Evolutionary conservation across 2,113 vertebrate species (phyloP).

Genomic region (Pachypanchax playfairii): DNA sequence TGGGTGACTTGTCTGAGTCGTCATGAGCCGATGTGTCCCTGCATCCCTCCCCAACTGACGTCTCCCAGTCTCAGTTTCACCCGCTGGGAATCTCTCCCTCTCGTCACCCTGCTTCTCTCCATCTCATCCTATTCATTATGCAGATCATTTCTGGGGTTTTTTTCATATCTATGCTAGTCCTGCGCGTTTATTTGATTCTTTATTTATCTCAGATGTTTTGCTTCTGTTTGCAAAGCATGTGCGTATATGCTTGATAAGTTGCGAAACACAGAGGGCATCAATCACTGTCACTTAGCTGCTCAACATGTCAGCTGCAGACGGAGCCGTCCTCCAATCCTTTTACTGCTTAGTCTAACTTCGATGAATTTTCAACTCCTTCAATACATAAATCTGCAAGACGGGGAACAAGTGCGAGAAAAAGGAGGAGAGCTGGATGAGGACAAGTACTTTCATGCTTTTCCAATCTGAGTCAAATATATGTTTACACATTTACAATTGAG

Average conservation of each 20-base stretch:
- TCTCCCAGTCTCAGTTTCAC: slow-evolving; percentile 51
- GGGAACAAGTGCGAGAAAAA: slow-evolving; percentile 2
- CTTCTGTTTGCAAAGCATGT: slow-evolving; percentile 43
- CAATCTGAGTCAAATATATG: slow-evolving; percentile 70
- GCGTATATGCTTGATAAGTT: slow-evolving; percentile 64
- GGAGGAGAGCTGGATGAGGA: slow-evolving; percentile 21
- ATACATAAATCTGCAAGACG: slow-evolving; percentile 71
- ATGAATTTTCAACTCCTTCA: slow-evolving; percentile 71
- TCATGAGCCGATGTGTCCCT: slow-evolving; percentile 58
- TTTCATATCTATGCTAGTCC: slow-evolving; percentile 38
- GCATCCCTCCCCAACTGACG: slow-evolving; percentile 38
- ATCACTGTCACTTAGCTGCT: slow-evolving; percentile 83
- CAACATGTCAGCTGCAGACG: slow-evolving; percentile 63
- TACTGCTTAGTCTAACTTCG: slow-evolving; percentile 49
- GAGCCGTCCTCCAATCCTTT: slow-evolving; percentile 38
- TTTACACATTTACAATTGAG: slow-evolving; percentile 76
- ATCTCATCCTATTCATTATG: slow-evolving; percentile 71
- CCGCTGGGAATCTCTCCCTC: slow-evolving; percentile 61
- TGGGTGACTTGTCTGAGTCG: slow-evolving; percentile 70
- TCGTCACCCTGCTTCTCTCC: slow-evolving; percentile 31
- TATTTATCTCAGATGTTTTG: slow-evolving; percentile 69
- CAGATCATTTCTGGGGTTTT: slow-evolving; percentile 29
- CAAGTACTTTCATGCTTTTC: slow-evolving; percentile 43
- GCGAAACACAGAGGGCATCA: slow-evolving; percentile 78
- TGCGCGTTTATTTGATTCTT: slow-evolving; percentile 65